phyloP scores from a whole-genome alignment of 2,888 invertebrate species.

The Troglohyphantes excavatus region DNA sequence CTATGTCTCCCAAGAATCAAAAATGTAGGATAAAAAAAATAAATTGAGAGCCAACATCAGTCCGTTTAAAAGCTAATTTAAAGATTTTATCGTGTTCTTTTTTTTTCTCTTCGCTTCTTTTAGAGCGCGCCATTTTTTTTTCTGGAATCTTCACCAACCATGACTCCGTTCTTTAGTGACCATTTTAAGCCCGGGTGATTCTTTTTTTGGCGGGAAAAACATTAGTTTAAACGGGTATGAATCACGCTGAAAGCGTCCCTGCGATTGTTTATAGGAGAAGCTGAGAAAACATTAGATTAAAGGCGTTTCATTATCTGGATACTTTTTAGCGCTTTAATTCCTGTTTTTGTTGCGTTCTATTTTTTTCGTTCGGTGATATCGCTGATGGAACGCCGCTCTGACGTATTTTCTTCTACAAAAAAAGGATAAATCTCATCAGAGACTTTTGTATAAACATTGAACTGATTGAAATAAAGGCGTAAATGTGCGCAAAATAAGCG shows the following conservation, averaged over 20 bases:
- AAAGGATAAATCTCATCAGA: not conserved
- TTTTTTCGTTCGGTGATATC: constrained; percentile 30
- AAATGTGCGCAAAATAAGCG: not conserved
- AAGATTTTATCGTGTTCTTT: constrained; percentile 69
- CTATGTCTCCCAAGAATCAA: constrained; percentile 48
- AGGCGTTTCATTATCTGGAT: constrained; percentile 68
- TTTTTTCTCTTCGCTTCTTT: constrained; percentile 30
- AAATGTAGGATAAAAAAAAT: constrained; percentile 34
- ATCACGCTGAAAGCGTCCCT: constrained; percentile 57
- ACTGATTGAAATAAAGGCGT: not conserved
- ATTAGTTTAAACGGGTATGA: constrained; percentile 68
- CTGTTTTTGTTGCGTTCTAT: constrained; percentile 22
- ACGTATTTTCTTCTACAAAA: not conserved
- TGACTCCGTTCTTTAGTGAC: constrained; percentile 55
- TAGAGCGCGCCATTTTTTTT: constrained; percentile 28
- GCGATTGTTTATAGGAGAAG: constrained; percentile 51
- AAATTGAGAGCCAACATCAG: constrained; percentile 59
- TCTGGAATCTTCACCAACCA: constrained; percentile 46
- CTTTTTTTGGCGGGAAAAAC: constrained; percentile 46
- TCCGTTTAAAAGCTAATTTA: constrained; percentile 78
- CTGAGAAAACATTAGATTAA: constrained; percentile 71
- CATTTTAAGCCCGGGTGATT: constrained; percentile 65
- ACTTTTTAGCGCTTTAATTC: constrained; percentile 64
- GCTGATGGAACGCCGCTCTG: constrained; percentile 14
- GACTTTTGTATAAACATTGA: not conserved